Percentiles rank a stretch among this genome's conserved stretches.
Evolutionary conservation across 1,140 invertebrate species (phyloP).

Genomic region (Stegodyphus mimosarum): DNA sequence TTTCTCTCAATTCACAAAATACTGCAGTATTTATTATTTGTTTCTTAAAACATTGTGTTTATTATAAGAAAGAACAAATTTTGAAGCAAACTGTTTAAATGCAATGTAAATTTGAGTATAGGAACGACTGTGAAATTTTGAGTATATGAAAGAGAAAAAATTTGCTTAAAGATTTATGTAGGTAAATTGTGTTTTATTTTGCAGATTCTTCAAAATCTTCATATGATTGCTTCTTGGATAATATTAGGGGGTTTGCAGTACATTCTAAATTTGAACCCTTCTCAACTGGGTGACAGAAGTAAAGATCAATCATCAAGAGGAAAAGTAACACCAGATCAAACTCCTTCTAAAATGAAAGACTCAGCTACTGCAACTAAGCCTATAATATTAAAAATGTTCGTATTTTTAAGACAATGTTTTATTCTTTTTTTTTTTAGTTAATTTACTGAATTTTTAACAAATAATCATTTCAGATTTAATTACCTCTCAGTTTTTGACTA

Average conservation of each 20-base stretch:
- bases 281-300: constrained; percentile 65
- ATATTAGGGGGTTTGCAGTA: constrained; percentile 86
- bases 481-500: neutral
- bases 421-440: neutral
- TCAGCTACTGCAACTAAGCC: constrained; percentile 71
- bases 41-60: neutral
- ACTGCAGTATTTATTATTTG: too few relatives aligned
- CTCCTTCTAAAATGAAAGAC: constrained; percentile 76
- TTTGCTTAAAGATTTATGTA: neutral
- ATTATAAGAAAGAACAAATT: neutral
- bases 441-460: neutral
- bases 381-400: constrained; percentile 77
- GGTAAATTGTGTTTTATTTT: constrained; percentile 61
- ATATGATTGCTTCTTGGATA: constrained; percentile 88
- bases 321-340: constrained; percentile 71
- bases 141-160: too few relatives aligned
- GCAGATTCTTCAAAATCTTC: constrained; percentile 87
- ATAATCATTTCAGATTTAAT: neutral
- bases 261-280: constrained; percentile 67
- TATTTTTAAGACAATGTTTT: neutral
- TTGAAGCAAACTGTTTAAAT: neutral
- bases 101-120: neutral
- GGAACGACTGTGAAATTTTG: neutral
- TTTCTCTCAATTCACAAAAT: neutral
- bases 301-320: constrained; percentile 65